Evolutionary conservation across 2,888 invertebrate species (phyloP), one percentile per base, ranked within the genome.

Genomic region (Cacoxenus indagator): DNA sequence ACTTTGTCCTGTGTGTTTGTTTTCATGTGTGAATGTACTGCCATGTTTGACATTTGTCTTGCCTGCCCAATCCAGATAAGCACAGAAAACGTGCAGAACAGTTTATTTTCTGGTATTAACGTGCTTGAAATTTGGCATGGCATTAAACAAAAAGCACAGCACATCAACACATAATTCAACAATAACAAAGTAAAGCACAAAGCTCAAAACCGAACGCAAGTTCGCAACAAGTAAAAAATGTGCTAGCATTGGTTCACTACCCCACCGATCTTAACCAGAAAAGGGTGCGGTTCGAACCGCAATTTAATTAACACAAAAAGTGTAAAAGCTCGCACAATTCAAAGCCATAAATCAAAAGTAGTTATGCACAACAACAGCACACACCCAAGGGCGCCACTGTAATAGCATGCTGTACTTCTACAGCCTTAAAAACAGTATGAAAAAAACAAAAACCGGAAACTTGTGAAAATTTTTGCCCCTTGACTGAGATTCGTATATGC

Each of bases 271-370:
- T n/a, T n/a, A 62, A 68, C 6, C 29, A 6, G 29, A 29, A 57
- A 57, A 11, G 57, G 17, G 61, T 14, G 43, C 19, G 61, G 61
- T 17, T 24, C 45, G 22, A 65, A 73, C 71, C 71, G 71, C 74
- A 82, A 78, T 80, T 79, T 79, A 78, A 79, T 79, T 79, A 79
- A 80, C 81, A 79, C 82, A 75, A 80, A 76, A 77, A 80, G 77
- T 72, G 68, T 74, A 78, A 62, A 51, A 62, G 68, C 71, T 62
- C 69, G 67, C 73, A 74, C 71, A 72, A 76, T 73, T 73, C 68
- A 59, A 71, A 74, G 67, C 73, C 73, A 82, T 82, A 80, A 82
- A 82, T 79, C 82, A 78, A 80, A 78, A 71, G 64, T 43, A 17
- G 29, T 37, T 37, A 37, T 26, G 26, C 59, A 22, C 17, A 37